These are phyloP conservation scores for Caenorhabditis inopinata DNA, from an alignment of 1,140 invertebrate species.

Conservation along the genomic window DNA sequence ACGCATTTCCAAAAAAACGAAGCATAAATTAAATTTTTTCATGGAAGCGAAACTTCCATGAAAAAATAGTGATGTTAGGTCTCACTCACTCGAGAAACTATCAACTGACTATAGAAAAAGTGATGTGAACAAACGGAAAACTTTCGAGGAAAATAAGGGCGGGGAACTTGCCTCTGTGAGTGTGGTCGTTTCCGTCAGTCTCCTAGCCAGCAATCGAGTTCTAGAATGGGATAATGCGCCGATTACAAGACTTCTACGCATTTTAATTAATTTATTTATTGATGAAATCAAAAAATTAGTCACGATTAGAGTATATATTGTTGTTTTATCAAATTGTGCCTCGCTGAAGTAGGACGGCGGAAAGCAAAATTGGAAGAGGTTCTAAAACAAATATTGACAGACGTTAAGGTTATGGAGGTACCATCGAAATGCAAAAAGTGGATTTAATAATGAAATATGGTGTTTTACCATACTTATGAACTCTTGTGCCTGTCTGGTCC, in stretches of 20 bases:
- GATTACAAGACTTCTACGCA: background rate
- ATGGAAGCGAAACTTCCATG: slow-evolving; percentile 17
- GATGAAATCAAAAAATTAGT: background rate
- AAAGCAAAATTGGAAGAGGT: background rate
- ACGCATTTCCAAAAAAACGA: too few relatives aligned
- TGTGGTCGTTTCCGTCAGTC: background rate
- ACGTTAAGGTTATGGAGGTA: background rate
- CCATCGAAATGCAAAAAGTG: background rate
- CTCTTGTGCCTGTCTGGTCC: too few relatives aligned
- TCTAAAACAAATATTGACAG: slow-evolving; percentile 18
- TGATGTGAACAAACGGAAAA: slow-evolving; percentile 14
- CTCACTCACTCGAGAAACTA: too few relatives aligned
- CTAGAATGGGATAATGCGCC: background rate
- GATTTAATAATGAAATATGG: background rate
- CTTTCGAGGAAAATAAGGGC: background rate
- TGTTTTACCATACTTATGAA: too few relatives aligned
- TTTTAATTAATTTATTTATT: background rate
- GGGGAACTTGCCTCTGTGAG: background rate
- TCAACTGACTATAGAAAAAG: background rate
- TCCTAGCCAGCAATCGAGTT: background rate
- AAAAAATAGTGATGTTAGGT: too few relatives aligned
- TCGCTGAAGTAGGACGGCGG: background rate
- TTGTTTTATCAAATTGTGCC: background rate
- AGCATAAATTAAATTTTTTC: too few relatives aligned
- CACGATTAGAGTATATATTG: background rate